Evolutionary conservation across 2,888 invertebrate genomes (phyloP), one percentile per base, ranked within the genome.

Genomic region (Drepana falcataria): DNA sequence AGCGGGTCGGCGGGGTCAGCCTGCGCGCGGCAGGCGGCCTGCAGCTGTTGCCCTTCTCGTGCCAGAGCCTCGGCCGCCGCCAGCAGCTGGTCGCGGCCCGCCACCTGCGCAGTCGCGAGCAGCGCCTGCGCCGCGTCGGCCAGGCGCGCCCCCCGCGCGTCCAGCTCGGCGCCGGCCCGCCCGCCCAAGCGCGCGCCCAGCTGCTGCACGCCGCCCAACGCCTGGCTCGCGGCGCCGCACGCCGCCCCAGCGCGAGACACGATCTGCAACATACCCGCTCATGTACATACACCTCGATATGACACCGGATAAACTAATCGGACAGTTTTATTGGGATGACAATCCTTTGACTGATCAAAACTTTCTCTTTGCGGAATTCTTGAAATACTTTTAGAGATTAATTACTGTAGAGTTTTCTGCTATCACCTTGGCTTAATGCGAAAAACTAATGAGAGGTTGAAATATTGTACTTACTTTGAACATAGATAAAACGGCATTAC

Each of bases 131-230:
- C 77, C 1, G 68, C 65, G 9, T 73, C 74, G 1, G 69, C 71
- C 0, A 75, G 61, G 44, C 48, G 58, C 0, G 65, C 61, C 0
- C 75, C 76, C 5, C 54, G 55, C 3, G 48, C 53, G 53, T 79
- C 79, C 49, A 85, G 60, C 35, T 61, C 58, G 2, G 56, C 56
- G 1, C 71, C 78, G 0, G 49, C 53, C 0, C 33, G 60, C 0
- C 68, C 71, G 1, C 69, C 75, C 2, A 72, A 51, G 2, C 59
- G 51, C 48, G 69, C 59, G 0, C 71, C 64, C 4, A 83, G 60
- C 4, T 63, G 64, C 49, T 79, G 69, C 0, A 78, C 81, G 5
- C 64, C 68, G 0, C 68, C 57, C 6, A 80, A 56, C 53, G 83
- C 60, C 47, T 71, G 64, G 0, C 76, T 74, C 0, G 79, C 72